A percentile compares a stretch with the other conserved stretches of the same genome.
phyloP scores from a whole-genome alignment of 2,888 invertebrate species.

The Acrobasis consociella region DNA sequence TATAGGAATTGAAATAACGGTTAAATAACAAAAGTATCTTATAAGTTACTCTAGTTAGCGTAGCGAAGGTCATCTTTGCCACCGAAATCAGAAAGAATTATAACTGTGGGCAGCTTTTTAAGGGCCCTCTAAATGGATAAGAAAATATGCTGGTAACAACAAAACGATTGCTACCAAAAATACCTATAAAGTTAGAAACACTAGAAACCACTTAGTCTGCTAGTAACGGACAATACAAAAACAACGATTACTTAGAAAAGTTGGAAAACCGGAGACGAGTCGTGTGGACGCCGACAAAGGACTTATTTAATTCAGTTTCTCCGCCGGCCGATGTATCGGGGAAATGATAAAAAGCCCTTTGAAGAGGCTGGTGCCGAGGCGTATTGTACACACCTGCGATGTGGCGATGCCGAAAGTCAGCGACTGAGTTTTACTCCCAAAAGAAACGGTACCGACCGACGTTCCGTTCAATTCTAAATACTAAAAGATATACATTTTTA shows the following conservation, averaged over 20 bases:
- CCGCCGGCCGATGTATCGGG: constrained; percentile 4
- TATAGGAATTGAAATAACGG: too few species aligned
- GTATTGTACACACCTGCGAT: not conserved
- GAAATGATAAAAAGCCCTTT: constrained; percentile 5
- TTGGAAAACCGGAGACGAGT: not conserved
- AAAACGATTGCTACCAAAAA: too few species aligned
- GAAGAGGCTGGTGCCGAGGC: not conserved
- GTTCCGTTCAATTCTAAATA: too few species aligned
- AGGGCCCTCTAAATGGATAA: too few species aligned
- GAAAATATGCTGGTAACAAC: too few species aligned
- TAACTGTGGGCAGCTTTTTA: too few species aligned
- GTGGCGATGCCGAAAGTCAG: not conserved
- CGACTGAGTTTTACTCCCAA: not conserved
- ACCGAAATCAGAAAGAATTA: too few species aligned
- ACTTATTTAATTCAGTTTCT: constrained; percentile 11
- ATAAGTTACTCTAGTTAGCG: too few species aligned
- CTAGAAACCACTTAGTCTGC: constrained; percentile 4
- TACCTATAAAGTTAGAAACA: not conserved
- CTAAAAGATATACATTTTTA: too few species aligned
- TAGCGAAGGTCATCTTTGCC: too few species aligned
- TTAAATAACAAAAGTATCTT: too few species aligned
- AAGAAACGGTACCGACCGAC: too few species aligned
- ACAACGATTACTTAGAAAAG: not conserved
- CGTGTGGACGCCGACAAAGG: constrained; percentile 2
- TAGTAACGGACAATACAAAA: constrained; percentile 4